These are phyloP conservation scores for Uromys caudimaculatus DNA, from an alignment of 2,797 vertebrate genomes.

Conservation along the genomic window DNA sequence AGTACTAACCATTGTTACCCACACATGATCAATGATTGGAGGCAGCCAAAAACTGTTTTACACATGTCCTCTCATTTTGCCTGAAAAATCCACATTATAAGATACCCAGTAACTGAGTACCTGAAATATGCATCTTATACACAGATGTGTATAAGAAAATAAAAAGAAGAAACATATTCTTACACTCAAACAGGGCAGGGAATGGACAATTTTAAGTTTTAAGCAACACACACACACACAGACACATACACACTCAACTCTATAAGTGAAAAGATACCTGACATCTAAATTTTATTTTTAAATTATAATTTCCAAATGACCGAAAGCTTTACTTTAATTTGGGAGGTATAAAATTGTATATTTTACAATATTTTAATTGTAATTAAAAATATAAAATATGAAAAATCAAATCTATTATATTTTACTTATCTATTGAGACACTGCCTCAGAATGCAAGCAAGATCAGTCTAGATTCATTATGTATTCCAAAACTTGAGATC, in stretches of 20 bases:
- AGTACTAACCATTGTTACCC: background rate
- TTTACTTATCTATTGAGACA: background rate
- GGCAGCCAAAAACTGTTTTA: background rate
- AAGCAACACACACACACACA: background rate
- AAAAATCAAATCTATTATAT: background rate
- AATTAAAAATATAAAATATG: background rate
- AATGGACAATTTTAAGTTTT: background rate
- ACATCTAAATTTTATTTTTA: background rate
- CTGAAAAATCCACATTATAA: background rate
- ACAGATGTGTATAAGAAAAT: background rate
- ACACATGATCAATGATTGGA: background rate
- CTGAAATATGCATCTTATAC: background rate
- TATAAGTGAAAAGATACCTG: background rate
- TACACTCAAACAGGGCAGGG: background rate
- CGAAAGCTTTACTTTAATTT: constrained; percentile 6
- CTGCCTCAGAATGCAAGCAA: background rate
- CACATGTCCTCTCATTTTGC: background rate
- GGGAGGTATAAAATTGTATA: background rate
- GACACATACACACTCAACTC: background rate
- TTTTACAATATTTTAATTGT: background rate
- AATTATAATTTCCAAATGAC: background rate
- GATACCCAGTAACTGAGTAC: background rate
- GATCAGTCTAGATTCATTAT: background rate
- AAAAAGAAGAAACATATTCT: background rate
- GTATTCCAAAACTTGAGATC: background rate